Conservation (phyloP, 2,888 invertebrate species). For the Thymelicus lineola region DNA sequence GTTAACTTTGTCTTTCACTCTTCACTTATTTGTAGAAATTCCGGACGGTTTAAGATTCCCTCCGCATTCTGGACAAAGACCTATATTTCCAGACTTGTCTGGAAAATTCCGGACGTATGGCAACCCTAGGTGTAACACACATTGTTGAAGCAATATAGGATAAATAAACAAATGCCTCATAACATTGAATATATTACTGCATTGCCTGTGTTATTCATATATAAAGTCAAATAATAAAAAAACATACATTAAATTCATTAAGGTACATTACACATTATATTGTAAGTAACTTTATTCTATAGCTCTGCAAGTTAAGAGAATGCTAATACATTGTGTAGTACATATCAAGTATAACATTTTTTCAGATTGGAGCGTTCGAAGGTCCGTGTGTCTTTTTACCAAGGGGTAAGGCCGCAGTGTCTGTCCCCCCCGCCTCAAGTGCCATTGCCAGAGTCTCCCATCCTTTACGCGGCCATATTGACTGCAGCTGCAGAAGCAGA, state of each 20-base stretch:
- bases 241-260: no score
- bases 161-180: background rate
- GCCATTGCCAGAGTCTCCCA: slow-evolving; percentile 72
- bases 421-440: slow-evolving; percentile 86
- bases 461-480: slow-evolving; percentile 72
- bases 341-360: slow-evolving; percentile 46
- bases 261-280: no score
- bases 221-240: no score
- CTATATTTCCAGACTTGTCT: no score
- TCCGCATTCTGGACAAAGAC: no score
- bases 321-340: background rate
- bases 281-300: background rate
- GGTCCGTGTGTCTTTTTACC: slow-evolving; percentile 93
- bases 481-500: slow-evolving; percentile 75
- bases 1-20: no score
- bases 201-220: no score
- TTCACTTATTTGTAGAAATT: no score
- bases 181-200: background rate
- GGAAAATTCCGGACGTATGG: no score
- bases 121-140: no score
- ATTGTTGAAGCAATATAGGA: no score
- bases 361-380: slow-evolving; percentile 91
- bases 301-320: background rate
- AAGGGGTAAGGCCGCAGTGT: slow-evolving; percentile 91
- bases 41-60: no score